These are phyloP conservation scores for Hyles lineata DNA, from an alignment of 2,888 invertebrate species.

Conservation along the genomic window DNA sequence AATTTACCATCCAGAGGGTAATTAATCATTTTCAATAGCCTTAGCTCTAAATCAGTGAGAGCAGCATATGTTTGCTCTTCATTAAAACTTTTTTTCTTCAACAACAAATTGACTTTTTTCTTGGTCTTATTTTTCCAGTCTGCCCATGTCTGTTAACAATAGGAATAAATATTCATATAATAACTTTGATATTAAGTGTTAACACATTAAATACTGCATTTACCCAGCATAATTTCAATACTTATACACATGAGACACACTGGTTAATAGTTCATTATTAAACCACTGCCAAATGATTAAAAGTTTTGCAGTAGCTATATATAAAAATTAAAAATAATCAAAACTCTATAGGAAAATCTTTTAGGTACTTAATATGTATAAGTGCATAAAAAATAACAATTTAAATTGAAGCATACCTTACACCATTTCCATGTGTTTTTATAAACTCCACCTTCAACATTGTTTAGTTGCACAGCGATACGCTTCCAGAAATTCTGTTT, in stretches of 20 bases:
- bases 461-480: constrained; percentile 52
- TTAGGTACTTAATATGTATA: too few relatives aligned
- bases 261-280: too few relatives aligned
- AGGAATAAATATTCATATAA: not conserved
- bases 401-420: constrained; percentile 45
- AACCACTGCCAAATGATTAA: too few relatives aligned
- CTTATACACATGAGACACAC: too few relatives aligned
- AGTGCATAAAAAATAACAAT: too few relatives aligned
- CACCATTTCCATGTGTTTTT: constrained; percentile 61
- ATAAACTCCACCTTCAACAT: constrained; percentile 53
- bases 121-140: constrained; percentile 61
- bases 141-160: constrained; percentile 54
- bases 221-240: too few relatives aligned
- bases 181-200: too few relatives aligned
- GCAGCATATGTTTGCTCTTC: not conserved
- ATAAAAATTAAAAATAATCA: too few relatives aligned
- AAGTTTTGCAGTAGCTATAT: too few relatives aligned
- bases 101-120: constrained; percentile 56
- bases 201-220: too few relatives aligned
- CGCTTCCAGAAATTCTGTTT: constrained; percentile 56
- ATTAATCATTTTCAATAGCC: constrained; percentile 51
- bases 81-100: constrained; percentile 42
- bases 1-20: constrained; percentile 51
- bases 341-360: too few relatives aligned
- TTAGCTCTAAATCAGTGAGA: constrained; percentile 45